Evolutionary conservation across 2,113 vertebrate species (phyloP), one percentile per base, ranked within the genome.

Genomic region (Thalassarche chlororhynchos): DNA sequence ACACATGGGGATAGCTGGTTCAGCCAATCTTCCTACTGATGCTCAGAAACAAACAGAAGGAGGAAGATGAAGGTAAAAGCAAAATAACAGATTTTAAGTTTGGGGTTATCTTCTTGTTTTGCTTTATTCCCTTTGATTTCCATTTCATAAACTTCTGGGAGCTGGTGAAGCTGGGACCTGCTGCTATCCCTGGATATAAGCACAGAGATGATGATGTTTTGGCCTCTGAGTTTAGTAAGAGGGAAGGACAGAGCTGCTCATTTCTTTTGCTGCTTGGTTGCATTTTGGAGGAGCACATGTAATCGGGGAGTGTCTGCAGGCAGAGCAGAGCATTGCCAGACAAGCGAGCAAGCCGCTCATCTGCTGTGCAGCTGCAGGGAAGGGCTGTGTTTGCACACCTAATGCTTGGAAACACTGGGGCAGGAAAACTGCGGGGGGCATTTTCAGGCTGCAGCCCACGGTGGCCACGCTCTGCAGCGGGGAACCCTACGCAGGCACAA

Each of bases 401-500:
- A 47, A 5, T 0, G 3, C 74, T 17, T 8, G 78, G 51, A 21
- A 91, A 82, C 64, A 3, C 7, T 4, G 6, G 19, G 38, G 28
- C 17, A 2, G 75, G n/a, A 47, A 18, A 52, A 29, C 28, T 2
- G 13, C 6, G 17, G 38, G n/a, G 38, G 23, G 17, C 4, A 2
- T 29, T 14, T 12, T 40, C 46, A 34, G 38, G 21, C 64, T 51
- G 54, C 57, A 70, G 51, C 38, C 49, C 20, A 18, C 16, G 5
- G 31, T 10, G 42, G 34, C 7, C 7, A 0, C 1, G 6, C 12
- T 36, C 31, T 2, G 1, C 65, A 28, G 58, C 6, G 9, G 28
- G 26, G 55, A 60, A 9, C 28, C 44, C 54, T 9, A 0, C 1
- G 0, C 28, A 21, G 54, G n/a, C 32, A 36, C 25, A 6, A 7